Conservation (phyloP, 2,113 vertebrate species). For the Plecotus auritus region DNA sequence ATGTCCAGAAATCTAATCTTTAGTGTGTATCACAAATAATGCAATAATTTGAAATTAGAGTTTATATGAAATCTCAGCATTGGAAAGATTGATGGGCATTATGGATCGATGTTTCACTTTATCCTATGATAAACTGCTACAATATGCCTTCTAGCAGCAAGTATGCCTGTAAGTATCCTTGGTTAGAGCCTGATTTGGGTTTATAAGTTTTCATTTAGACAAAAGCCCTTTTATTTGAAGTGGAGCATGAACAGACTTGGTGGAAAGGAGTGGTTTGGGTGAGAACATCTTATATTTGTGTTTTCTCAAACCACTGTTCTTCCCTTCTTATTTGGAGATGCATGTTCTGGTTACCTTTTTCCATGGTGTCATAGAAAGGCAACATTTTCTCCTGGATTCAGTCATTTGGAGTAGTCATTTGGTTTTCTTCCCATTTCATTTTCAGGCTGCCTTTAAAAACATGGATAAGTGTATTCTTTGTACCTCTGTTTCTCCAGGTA, state of each 20-base stretch:
- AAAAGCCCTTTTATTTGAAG: neutral
- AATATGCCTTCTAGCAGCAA: neutral
- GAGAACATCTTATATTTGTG: neutral
- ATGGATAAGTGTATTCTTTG: neutral
- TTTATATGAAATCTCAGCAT: neutral
- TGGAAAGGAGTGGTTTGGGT: neutral
- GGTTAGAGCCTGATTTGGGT: neutral
- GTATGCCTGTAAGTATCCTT: neutral
- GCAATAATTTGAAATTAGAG: neutral
- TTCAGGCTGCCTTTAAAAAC: neutral
- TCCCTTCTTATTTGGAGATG: neutral
- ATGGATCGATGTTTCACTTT: neutral
- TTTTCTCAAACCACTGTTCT: neutral
- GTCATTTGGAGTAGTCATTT: neutral
- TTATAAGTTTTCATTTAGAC: neutral
- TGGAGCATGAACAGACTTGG: neutral
- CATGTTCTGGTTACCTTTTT: neutral
- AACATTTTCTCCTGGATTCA: neutral
- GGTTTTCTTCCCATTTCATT: neutral
- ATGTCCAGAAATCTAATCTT: neutral
- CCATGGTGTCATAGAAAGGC: neutral
- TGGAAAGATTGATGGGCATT: neutral
- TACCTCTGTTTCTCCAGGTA: conserved; percentile 14
- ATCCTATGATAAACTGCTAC: neutral
- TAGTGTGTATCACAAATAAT: neutral